These are phyloP conservation scores for Cancer borealis DNA, from an alignment of 2,888 invertebrate genomes.

Conservation along the genomic window DNA sequence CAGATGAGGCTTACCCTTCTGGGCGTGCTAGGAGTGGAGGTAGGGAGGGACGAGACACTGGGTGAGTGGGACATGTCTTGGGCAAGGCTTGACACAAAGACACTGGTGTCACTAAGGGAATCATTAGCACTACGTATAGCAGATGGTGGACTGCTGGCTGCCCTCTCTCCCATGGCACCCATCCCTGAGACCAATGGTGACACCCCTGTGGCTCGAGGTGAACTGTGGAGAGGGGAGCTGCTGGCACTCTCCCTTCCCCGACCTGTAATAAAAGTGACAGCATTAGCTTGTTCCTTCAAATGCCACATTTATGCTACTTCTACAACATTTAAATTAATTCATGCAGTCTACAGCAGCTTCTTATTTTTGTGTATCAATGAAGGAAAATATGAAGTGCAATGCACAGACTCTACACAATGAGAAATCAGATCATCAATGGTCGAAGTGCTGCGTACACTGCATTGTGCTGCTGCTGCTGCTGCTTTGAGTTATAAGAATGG, in stretches of 20 bases:
- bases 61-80: constrained; percentile 84
- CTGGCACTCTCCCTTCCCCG: constrained; percentile 73
- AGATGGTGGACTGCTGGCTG: constrained; percentile 67
- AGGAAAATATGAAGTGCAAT: background rate
- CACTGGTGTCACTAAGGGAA: constrained; percentile 84
- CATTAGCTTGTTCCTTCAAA: background rate
- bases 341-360: background rate
- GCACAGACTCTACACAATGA: no score
- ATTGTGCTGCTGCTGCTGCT: no score
- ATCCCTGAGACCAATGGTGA: constrained; percentile 67
- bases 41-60: constrained; percentile 74
- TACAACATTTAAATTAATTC: background rate
- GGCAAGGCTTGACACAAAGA: constrained; percentile 84
- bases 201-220: constrained; percentile 58
- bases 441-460: no score
- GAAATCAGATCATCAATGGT: no score
- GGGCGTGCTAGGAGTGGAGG: constrained; percentile 78
- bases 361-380: background rate
- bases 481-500: no score
- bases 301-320: background rate
- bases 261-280: constrained; percentile 46
- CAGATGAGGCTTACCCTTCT: constrained; percentile 75
- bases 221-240: constrained; percentile 73
- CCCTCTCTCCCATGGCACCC: constrained; percentile 59
- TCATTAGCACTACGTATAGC: constrained; percentile 73